Conservation (phyloP, 2,113 vertebrate genomes). For the Ramphastos sulfuratus region DNA sequence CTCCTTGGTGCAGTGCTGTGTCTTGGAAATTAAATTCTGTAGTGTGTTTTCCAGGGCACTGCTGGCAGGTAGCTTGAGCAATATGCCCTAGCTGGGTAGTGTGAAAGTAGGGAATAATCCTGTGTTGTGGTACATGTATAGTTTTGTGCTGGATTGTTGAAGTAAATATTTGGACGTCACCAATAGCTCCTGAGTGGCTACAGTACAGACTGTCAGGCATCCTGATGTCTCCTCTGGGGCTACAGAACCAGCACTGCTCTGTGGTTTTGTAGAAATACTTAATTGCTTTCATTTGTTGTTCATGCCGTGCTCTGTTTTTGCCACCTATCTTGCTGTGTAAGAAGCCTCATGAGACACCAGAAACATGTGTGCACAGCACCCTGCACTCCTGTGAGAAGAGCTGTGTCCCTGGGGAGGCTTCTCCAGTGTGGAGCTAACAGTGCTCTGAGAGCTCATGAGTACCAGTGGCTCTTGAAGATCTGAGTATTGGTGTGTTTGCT, state of each 20-base stretch:
- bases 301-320: not conserved
- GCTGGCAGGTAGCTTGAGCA: not conserved
- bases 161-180: not conserved
- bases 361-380: fast-evolving
- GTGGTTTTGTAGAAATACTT: not conserved
- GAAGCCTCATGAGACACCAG: not conserved
- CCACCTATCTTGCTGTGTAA: not conserved
- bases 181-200: not conserved
- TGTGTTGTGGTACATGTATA: not conserved
- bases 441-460: fast-evolving
- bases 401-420: not conserved
- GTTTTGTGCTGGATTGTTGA: not conserved
- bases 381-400: fast-evolving
- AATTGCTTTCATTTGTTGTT: not conserved
- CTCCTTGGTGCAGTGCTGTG: fast-evolving
- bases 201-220: not conserved
- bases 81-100: not conserved
- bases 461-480: not conserved
- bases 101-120: not conserved
- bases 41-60: not conserved
- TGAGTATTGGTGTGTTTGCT: fast-evolving
- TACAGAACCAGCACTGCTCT: not conserved
- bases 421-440: not conserved
- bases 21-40: not conserved
- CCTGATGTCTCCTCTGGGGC: not conserved